Evolutionary conservation across 2,113 vertebrate genomes (phyloP), one percentile per base, ranked within the genome.

Genomic region (Cinclus cinclus): DNA sequence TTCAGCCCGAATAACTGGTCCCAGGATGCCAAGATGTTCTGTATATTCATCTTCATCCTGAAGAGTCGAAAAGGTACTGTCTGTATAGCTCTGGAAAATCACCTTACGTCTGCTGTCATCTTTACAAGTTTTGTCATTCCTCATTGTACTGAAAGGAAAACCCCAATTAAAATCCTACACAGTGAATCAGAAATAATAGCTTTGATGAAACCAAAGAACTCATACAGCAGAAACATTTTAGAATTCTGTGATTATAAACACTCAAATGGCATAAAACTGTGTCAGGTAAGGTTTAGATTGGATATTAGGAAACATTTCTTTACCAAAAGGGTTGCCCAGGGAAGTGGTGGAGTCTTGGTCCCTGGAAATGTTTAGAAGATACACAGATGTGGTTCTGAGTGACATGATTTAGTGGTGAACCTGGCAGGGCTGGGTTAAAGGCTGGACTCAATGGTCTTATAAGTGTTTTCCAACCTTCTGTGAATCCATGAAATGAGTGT

Each of bases 1-100:
- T 95, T 99, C 99, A 13, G 99, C 99, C 94, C 98, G 98, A 76
- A 99, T 99, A 53, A 99, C 62, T 9, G 99, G 99, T 15, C 99
- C 99, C 49, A 99, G 98, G 93, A 99, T 98, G 44, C 99, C 99
- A 14, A 99, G 98, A 78, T 99, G 99, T 74, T 99, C 98, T 35
- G 98, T 97, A 15, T 98, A 95, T 94, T 99, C 99, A 2, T 98
- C 99, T 20, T 84, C 97, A 73, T 97, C 94, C 41, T 98, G 98
- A 33, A 97, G 98, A 23, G 83, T 97, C 2, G 60, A 98, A 91
- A 99, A 99, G 55, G 97, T 98, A 33, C 97, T 98, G 70, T 99
- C 99, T 53, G 98, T 92, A 80, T 99, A 99, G 81, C 98, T 97
- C 89, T 98, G 98, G 97, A 99, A 99, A 87, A 99, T 87, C 15